Conservation (phyloP, 1,140 invertebrate genomes). For the Neodiprion pinetum region DNA sequence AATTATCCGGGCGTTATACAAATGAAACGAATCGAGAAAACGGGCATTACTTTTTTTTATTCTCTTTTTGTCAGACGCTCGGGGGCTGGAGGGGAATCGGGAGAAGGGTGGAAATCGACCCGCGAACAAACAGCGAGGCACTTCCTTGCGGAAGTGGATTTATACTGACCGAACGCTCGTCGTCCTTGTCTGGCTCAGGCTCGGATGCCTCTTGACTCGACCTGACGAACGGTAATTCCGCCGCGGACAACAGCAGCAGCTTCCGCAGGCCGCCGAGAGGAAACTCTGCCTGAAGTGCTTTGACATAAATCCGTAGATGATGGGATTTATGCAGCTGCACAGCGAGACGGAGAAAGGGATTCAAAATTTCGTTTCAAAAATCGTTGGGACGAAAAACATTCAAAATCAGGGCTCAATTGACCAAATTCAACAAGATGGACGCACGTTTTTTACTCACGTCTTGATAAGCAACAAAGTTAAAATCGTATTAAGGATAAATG, state of each 20-base stretch:
- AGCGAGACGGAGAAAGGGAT: constrained; percentile 16
- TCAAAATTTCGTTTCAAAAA: no score
- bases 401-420: no score
- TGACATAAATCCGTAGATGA: constrained; percentile 84
- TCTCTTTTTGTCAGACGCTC: no score
- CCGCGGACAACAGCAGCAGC: constrained; percentile 47
- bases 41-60: no score
- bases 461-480: not conserved
- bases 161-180: constrained; percentile 52
- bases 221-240: constrained; percentile 37
- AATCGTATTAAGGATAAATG: no score
- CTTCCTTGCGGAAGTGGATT: not conserved
- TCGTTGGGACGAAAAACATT: no score
- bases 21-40: no score
- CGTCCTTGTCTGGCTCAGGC: constrained; percentile 54
- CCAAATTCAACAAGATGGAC: not conserved
- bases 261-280: constrained; percentile 54
- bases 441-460: not conserved
- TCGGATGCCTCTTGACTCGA: constrained; percentile 51
- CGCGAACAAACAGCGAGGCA: no score
- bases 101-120: no score
- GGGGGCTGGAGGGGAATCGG: no score
- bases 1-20: no score
- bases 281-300: constrained; percentile 76
- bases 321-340: constrained; percentile 77